A percentile compares a stretch with the other conserved stretches of the same genome.
Evolutionary conservation across 2,797 vertebrate genomes (phyloP).

Genomic region (Scolopax bukidnonensis): DNA sequence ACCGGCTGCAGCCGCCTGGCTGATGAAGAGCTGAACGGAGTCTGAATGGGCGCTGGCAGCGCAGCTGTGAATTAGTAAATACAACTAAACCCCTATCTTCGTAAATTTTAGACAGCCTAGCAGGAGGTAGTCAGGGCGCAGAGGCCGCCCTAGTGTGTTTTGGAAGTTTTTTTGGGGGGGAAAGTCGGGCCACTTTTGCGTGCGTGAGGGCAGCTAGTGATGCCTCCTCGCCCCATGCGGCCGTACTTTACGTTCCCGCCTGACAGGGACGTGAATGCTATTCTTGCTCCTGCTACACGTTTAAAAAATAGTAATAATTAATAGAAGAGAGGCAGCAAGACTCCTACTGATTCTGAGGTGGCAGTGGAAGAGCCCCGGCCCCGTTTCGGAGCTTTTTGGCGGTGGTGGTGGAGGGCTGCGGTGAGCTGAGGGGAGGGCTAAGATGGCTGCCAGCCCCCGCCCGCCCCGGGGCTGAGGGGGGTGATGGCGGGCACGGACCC

Average conservation of each 20-base stretch:
- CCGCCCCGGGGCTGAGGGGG: background rate
- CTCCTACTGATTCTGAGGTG: fast-evolving
- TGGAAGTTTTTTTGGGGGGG: fast-evolving
- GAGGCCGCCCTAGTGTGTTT: fast-evolving
- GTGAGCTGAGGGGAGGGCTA: background rate
- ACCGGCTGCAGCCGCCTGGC: fast-evolving
- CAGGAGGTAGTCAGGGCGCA: fast-evolving
- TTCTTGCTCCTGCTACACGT: too few relatives aligned
- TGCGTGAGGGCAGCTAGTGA: fast-evolving
- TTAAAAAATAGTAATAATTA: background rate
- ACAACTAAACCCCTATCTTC: fast-evolving
- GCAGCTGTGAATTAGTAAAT: fast-evolving
- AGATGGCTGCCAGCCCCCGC: background rate
- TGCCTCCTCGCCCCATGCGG: background rate
- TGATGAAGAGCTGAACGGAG: background rate
- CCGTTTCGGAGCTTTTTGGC: background rate
- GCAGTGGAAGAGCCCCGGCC: fast-evolving
- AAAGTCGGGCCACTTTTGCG: background rate
- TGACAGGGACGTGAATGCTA: too few relatives aligned
- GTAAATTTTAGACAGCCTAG: fast-evolving
- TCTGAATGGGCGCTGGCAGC: fast-evolving
- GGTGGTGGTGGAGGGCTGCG: background rate
- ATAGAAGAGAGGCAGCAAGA: background rate
- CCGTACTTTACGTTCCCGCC: fast-evolving
- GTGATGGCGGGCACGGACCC: background rate